Evolutionary conservation across 2,113 vertebrate species (phyloP).

Genomic region (Felis chaus): DNA sequence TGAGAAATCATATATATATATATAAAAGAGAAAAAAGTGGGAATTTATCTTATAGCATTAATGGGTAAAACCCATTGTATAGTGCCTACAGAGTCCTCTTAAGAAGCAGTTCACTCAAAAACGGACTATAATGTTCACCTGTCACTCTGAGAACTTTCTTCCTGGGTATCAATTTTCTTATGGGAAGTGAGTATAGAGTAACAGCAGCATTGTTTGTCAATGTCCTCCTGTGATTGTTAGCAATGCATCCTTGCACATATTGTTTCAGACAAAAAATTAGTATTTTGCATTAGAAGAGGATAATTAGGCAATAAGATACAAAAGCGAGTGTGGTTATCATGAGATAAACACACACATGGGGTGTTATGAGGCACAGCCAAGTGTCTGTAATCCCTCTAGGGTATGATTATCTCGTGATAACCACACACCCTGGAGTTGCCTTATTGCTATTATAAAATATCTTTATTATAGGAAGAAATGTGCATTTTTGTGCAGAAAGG

Average conservation of each 20-base stretch:
- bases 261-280: constrained; percentile 89
- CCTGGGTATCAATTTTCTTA: constrained; percentile 70
- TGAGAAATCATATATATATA: neutral
- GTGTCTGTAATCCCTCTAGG: constrained; percentile 88
- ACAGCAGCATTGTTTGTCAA: constrained; percentile 82
- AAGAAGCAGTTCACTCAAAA: constrained; percentile 9
- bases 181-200: constrained; percentile 74
- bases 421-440: constrained; percentile 88
- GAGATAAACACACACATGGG: constrained; percentile 90
- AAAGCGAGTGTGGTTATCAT: constrained; percentile 87
- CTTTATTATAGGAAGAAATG: constrained; percentile 90
- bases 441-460: constrained; percentile 93
- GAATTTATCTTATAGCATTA: neutral
- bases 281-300: constrained; percentile 89
- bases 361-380: constrained; percentile 88
- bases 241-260: constrained; percentile 85
- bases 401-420: constrained; percentile 89
- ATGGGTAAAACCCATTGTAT: neutral
- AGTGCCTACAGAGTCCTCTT: neutral
- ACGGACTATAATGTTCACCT: constrained; percentile 59
- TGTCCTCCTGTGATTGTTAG: constrained; percentile 85
- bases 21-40: neutral
- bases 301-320: constrained; percentile 91
- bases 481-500: constrained; percentile 89
- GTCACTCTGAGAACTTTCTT: constrained; percentile 68